Evolutionary conservation across 2,113 vertebrate genomes (phyloP).

Genomic region (Uria aalge): DNA sequence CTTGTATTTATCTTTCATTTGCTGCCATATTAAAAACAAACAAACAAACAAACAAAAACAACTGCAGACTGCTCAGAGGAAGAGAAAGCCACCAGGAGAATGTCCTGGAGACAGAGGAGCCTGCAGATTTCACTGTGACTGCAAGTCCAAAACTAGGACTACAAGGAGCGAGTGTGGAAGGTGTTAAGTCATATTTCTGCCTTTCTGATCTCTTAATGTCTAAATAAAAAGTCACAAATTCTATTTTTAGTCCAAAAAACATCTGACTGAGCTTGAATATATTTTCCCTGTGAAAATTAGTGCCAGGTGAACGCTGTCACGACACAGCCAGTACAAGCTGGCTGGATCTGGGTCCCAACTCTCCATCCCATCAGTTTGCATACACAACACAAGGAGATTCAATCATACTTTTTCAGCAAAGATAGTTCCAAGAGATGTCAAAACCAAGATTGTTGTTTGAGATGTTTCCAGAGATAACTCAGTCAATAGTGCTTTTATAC

Average conservation of each 20-base stretch:
- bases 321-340: background rate
- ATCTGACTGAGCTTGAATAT: background rate
- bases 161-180: rapidly evolving
- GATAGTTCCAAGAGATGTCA: background rate
- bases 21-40: background rate
- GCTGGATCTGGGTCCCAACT: background rate
- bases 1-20: background rate
- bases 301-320: background rate
- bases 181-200: background rate
- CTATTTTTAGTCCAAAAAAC: background rate
- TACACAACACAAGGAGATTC: background rate
- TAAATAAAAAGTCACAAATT: background rate
- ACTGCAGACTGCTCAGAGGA: background rate
- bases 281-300: background rate
- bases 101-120: background rate
- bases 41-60: no score
- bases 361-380: background rate
- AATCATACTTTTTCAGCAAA: background rate
- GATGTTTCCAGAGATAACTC: background rate
- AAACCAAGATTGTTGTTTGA: background rate
- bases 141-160: background rate
- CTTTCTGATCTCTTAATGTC: background rate
- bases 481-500: background rate
- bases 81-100: background rate
- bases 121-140: background rate